Base-by-base conservation (phyloP, 1,140 invertebrate genomes). In the Drosophila setifemur region DNA sequence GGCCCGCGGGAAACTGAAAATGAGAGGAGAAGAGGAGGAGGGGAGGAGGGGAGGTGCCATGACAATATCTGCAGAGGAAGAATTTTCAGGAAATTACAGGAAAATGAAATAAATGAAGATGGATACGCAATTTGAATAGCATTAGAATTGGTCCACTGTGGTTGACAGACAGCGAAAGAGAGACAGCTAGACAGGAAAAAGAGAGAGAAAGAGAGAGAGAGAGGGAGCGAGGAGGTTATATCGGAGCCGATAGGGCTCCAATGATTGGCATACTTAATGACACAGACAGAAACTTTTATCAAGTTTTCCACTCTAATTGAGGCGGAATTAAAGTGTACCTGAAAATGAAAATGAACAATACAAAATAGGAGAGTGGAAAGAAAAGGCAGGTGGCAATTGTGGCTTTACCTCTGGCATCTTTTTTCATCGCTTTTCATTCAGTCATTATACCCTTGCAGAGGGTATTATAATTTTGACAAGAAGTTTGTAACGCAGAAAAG, bases 31-130 rank as follows among this genome's bases (percentile, higher is more conserved):
- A 11, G 44, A 19, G 19, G 14, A 11, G 6, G 7, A 18, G 6
- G n/a, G 12, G 4, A 2, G 3, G 8, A 18, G 21, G 7, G 33
- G 14, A n/a, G 42, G 6, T 39, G 48, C 33, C 16, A 28, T n/a
- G 26, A 40, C 31, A 60, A 68, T 83, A 85, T 85, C 74, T 53
- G 79, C 67, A 86, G 86, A 85, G 60, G 64, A 64, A 64, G 57
- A 64, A 85, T 73, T 73, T 73, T 81, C 67, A 79, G 81, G 81
- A 85, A 85, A 85, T 86, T 86, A 86, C 75, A 86, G 81, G 81
- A 86, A 86, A 86, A 86, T 86, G 81, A 86, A 86, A 86, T 86
- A 86, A 86, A 86, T 86, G 81, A 86, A 86, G 81, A 86, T 86
- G 68, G 81, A 86, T 86, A 86, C 81, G 81, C 81, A 78, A 86